Percentiles rank a stretch among this genome's conserved stretches.
These are phyloP conservation scores for Nibea albiflora DNA, from an alignment of 2,113 vertebrate species.

Conservation along the genomic window DNA sequence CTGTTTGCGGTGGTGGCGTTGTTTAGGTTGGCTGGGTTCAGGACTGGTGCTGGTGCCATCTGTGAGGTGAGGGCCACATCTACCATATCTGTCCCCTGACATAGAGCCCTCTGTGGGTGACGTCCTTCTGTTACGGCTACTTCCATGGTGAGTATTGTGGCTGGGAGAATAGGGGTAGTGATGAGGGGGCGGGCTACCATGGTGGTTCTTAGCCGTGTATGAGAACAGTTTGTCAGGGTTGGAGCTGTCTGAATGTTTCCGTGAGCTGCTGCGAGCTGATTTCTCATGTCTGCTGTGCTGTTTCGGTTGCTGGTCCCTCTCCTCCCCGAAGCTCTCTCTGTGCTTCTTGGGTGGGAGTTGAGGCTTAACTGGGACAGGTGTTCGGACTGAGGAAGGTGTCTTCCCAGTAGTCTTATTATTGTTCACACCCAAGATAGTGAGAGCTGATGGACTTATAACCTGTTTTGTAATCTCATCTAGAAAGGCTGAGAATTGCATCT, in stretches of 20 bases:
- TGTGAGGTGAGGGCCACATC: constrained; percentile 52
- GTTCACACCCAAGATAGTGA: constrained; percentile 78
- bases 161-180: constrained; percentile 6
- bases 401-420: constrained; percentile 33
- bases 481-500: constrained; percentile 87
- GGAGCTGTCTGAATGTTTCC: constrained; percentile 51
- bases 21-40: constrained; percentile 68
- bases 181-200: constrained; percentile 57
- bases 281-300: constrained; percentile 48
- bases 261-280: constrained; percentile 8
- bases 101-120: constrained; percentile 37
- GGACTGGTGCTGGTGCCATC: constrained; percentile 79
- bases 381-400: not conserved
- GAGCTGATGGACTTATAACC: constrained; percentile 84
- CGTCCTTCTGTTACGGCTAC: constrained; percentile 39
- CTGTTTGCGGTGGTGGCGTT: constrained; percentile 49
- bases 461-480: constrained; percentile 87
- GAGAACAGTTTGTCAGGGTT: constrained; percentile 59
- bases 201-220: constrained; percentile 47
- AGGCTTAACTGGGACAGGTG: constrained; percentile 58
- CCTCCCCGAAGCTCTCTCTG: constrained; percentile 33
- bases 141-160: constrained; percentile 17
- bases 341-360: constrained; percentile 75
- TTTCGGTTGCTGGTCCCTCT: constrained; percentile 29
- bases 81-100: constrained; percentile 52